These are phyloP conservation scores for Mus minutoides DNA, from an alignment of 2,797 vertebrate species.

Conservation along the genomic window DNA sequence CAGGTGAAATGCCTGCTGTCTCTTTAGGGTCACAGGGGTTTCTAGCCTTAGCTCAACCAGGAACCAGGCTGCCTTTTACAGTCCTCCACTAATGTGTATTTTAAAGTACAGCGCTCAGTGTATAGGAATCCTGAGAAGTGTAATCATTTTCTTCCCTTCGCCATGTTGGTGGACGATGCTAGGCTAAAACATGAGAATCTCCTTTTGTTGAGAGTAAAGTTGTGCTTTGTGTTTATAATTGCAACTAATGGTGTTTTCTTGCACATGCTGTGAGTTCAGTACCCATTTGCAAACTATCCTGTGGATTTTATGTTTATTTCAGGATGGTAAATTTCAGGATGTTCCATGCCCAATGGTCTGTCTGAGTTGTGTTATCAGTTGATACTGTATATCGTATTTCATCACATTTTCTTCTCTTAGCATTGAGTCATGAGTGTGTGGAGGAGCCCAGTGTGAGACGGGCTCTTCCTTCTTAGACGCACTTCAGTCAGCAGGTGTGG, in stretches of 20 bases:
- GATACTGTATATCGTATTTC: not conserved
- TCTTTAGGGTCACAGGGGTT: too few species aligned
- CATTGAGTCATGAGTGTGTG: not conserved
- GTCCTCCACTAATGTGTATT: not conserved
- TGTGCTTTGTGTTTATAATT: not conserved
- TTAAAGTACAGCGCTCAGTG: too few species aligned
- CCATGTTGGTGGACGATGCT: not conserved
- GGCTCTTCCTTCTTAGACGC: not conserved
- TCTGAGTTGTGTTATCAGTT: not conserved
- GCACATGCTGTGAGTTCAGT: not conserved
- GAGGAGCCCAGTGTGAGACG: not conserved
- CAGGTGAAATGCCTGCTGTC: too few species aligned
- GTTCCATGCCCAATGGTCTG: not conserved
- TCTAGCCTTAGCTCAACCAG: too few species aligned
- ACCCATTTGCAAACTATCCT: not conserved
- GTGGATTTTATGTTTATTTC: not conserved
- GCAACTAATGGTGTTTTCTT: not conserved
- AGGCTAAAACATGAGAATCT: not conserved
- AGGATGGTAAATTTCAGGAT: not conserved
- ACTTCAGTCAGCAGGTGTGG: too few species aligned
- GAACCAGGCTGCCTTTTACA: too few species aligned
- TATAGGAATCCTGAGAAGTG: not conserved
- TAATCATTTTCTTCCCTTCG: not conserved
- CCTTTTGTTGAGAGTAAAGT: not conserved
- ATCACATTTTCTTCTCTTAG: not conserved